Base-by-base conservation (phyloP, 1,140 invertebrate species). In the Calosoma granatense region DNA sequence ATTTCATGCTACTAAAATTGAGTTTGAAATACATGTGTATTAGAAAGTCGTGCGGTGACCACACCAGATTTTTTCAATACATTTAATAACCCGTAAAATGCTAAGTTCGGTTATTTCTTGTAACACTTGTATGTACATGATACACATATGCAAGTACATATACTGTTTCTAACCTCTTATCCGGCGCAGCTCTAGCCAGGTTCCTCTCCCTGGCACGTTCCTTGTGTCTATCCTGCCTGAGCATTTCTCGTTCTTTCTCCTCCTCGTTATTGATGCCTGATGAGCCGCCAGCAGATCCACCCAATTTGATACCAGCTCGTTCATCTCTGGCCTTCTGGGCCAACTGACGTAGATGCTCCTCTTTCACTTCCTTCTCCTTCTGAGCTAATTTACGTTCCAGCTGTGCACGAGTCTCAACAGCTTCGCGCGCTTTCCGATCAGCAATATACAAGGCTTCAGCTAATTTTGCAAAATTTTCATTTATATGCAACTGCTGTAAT, bases 401-500 rank as follows among this genome's bases (percentile, higher is more conserved):
- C 70, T 98, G 94, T 0, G 94, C 92, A 54, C 97, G 77, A 68
- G 92, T 92, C 72, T 99, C 96, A 0, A 99, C 94, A 51, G 92
- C 92, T 74, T 99, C 96, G 56, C 96, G 75, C 0, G 94, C 93
- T 75, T 98, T 98, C 71, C 97, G 83, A 70, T 99, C 97, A 22
- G 97, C 96, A 65, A 99, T 97, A 67, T 97, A 98, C 15, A 99
- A 72, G 2, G 97, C 91, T 73, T 99, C 97, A 0, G 97, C 91
- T 26, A 99, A 75, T 72, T 98, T 98, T 0, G 96, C 94, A 77
- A 99, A 99, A 69, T 99, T 99, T 73, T 99, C 97, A 70, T 98
- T 99, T 54, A 99, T 95, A 67, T 98, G 97, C 15, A 92, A 87
- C 70, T 96, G 93, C 67, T 99, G 97, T 0, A 99, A 75, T 9